Evolutionary conservation across 2,113 vertebrate species (phyloP), one percentile per base, ranked within the genome.

Genomic region (Gavia stellata): DNA sequence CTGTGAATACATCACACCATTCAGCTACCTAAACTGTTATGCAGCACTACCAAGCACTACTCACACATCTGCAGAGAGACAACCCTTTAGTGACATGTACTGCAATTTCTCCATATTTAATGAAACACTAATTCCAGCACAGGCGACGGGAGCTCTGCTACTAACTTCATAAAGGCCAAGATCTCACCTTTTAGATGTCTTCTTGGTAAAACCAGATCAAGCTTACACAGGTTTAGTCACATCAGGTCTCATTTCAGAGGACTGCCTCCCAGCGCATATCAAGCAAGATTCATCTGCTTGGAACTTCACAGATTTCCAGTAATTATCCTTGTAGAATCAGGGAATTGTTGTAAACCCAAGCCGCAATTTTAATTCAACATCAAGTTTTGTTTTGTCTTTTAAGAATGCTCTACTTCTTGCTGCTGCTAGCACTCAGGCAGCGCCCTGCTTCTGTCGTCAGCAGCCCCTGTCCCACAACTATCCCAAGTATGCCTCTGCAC

Each of bases 401-500:
- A 31, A 21, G 21, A 93, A 59, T 1, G 63, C 78, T 96, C 81
- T 65, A 23, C 88, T 97, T 56, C 90, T 96, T 29, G 92, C 85
- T 90, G 96, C 97, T 97, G 96, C 96, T 91, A 96, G 96, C 77
- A 85, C 96, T 98, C 92, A 50, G 94, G 96, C 97, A 87, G 92
- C 71, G 88, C 97, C 96, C 93, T 81, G 95, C 96, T 86, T 97
- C 95, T 98, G 96, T 93, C 95, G 96, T 98, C 97, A 98, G 98
- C 97, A 98, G 97, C 97, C 96, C 97, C 96, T 56, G 97, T 94
- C 97, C 98, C 98, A 97, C 98, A 98, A 97, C 95, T 91, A 98
- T 98, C 97, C 96, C 97, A 98, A 85, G 81, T 96, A 98, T 98
- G 98, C 97, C 97, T 87, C 97, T 85, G 96, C 96, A 92, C 97